phyloP scores from a whole-genome alignment of 2,113 vertebrate genomes.

The Axis porcinus region DNA sequence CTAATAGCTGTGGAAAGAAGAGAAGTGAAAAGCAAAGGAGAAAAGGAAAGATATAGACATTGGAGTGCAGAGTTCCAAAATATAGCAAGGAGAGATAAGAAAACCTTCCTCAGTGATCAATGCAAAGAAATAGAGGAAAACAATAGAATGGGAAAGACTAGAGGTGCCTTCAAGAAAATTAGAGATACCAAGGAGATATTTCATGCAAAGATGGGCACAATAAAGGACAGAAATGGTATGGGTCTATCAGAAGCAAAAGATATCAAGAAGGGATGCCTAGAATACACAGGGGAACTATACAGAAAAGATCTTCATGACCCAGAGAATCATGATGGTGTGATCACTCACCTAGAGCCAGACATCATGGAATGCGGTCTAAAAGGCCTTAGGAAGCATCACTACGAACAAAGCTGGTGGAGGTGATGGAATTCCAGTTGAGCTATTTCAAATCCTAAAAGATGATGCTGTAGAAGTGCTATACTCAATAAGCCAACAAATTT shows the following conservation, averaged over 20 bases:
- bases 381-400: neutral
- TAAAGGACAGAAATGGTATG: no score
- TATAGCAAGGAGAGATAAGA: neutral
- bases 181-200: neutral
- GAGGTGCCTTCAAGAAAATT: neutral
- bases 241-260: neutral
- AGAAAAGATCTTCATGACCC: neutral
- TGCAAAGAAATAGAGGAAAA: neutral
- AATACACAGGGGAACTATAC: neutral
- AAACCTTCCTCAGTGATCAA: neutral
- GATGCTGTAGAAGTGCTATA: neutral
- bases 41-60: neutral
- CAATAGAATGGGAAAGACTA: neutral
- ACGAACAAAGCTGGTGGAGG: neutral
- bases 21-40: neutral
- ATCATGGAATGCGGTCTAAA: neutral
- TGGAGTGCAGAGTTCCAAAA: neutral
- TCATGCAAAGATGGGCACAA: neutral
- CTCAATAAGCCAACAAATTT: neutral
- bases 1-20: neutral
- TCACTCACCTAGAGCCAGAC: neutral
- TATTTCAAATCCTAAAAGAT: neutral
- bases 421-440: neutral
- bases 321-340: neutral
- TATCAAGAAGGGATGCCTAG: neutral